Evolutionary conservation across 2,888 invertebrate species (phyloP).

Genomic region (Rotaria magnacalcarata): DNA sequence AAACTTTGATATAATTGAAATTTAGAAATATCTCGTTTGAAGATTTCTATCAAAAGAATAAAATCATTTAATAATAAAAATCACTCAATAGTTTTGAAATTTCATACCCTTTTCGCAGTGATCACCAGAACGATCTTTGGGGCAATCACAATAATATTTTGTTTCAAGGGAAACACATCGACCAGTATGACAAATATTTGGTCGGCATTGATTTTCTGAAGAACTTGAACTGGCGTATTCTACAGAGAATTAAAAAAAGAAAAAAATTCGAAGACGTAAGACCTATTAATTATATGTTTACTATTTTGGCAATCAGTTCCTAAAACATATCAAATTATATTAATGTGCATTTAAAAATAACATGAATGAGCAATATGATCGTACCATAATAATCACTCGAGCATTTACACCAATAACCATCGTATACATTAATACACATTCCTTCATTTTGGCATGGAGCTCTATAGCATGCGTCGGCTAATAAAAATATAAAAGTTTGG

Average conservation of each 20-base stretch:
- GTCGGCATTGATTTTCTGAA: not conserved
- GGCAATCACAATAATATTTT: not conserved
- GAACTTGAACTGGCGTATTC: not conserved
- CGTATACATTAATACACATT: not conserved
- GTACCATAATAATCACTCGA: not conserved
- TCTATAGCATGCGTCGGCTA: not conserved
- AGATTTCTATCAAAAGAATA: not conserved
- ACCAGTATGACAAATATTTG: not conserved
- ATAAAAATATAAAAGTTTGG: no score
- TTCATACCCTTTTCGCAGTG: not conserved
- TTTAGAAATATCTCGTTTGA: not conserved
- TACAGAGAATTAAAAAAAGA: not conserved
- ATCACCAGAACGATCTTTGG: not conserved
- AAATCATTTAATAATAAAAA: no score
- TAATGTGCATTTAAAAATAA: not conserved
- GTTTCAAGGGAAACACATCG: not conserved
- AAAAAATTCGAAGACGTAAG: no score
- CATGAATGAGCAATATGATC: not conserved
- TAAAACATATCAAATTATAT: not conserved
- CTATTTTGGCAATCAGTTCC: not conserved
- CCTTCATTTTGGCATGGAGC: not conserved
- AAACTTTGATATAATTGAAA: not conserved
- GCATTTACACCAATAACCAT: slow-evolving; percentile 18
- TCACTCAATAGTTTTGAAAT: no score
- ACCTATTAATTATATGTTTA: not conserved